Percentiles rank a stretch among this genome's conserved stretches.
Conservation (phyloP, 2,113 vertebrate species). For the Cheilinus undulatus region DNA sequence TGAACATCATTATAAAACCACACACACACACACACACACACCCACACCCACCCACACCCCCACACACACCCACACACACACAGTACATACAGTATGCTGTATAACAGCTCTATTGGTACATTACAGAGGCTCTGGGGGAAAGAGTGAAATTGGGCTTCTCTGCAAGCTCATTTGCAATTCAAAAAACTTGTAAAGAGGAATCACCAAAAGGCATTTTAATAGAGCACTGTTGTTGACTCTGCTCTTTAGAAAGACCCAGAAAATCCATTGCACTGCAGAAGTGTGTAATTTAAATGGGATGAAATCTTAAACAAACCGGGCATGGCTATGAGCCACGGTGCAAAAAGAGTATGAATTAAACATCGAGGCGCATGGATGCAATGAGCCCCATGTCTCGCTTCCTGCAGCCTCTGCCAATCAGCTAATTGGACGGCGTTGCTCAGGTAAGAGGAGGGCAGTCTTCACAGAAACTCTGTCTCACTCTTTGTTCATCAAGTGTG, state of each 20-base stretch:
- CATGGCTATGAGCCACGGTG: conserved; percentile 54
- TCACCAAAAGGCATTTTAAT: conserved; percentile 75
- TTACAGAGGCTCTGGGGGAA: conserved; percentile 16
- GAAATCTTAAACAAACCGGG: conserved; percentile 72
- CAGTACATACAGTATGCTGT: conserved; percentile 1
- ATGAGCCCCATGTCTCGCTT: conserved; percentile 43
- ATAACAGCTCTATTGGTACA: conserved; percentile 29
- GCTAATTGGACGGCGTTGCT: conserved; percentile 47
- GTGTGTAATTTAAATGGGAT: conserved; percentile 70
- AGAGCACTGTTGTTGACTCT: conserved; percentile 72
- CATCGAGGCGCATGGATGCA: conserved; percentile 47
- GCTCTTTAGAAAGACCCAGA: conserved; percentile 70
- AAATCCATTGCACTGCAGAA: conserved; percentile 68
- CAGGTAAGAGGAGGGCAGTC: conserved; percentile 10
- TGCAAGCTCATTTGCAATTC: conserved; percentile 73
- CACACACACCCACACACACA: conserved; percentile 12
- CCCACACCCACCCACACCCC: conserved; percentile 1
- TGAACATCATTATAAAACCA: background rate
- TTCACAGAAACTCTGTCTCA: background rate
- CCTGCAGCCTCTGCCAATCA: conserved; percentile 55
- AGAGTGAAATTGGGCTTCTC: conserved; percentile 46
- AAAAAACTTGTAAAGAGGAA: conserved; percentile 67
- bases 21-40: conserved; percentile 15
- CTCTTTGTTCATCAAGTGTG: conserved; percentile 28
- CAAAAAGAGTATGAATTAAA: conserved; percentile 67